Evolutionary conservation across 2,888 invertebrate genomes (phyloP).

Genomic region (Xestia ashworthii): DNA sequence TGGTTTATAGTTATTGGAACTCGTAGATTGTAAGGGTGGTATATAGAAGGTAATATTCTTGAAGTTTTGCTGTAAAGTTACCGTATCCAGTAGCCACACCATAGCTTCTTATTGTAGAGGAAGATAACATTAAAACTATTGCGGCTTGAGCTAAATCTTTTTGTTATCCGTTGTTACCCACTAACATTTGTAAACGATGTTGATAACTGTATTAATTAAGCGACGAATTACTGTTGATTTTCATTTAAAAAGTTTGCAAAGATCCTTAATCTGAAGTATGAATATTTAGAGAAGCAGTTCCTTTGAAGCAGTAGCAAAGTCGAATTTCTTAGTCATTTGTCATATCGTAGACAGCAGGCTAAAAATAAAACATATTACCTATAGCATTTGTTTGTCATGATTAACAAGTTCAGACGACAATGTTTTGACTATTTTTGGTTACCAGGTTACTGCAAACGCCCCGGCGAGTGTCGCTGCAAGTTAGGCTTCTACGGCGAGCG

Average conservation of each 20-base stretch:
- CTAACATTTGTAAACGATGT: background rate
- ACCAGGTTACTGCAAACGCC: slow-evolving; percentile 95
- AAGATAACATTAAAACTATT: background rate
- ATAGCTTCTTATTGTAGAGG: background rate
- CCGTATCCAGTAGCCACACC: background rate
- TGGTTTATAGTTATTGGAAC: background rate
- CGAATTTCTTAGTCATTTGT: background rate
- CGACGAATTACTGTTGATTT: no score
- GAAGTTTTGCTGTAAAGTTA: background rate
- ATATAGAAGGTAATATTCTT: no score
- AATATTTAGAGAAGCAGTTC: background rate
- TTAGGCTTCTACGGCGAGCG: slow-evolving; percentile 96
- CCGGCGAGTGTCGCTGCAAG: slow-evolving; percentile 97
- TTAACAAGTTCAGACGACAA: background rate
- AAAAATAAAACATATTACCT: background rate
- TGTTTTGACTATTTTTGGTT: background rate
- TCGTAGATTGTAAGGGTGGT: background rate
- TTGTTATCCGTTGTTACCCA: background rate
- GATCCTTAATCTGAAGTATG: no score
- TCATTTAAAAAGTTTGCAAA: no score
- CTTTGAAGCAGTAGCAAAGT: background rate
- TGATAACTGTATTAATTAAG: no score
- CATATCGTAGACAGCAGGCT: background rate
- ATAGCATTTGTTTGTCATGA: no score
- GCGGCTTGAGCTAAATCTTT: background rate